phyloP scores from a whole-genome alignment of 2,113 vertebrate species.

The Ahaetulla prasina region DNA sequence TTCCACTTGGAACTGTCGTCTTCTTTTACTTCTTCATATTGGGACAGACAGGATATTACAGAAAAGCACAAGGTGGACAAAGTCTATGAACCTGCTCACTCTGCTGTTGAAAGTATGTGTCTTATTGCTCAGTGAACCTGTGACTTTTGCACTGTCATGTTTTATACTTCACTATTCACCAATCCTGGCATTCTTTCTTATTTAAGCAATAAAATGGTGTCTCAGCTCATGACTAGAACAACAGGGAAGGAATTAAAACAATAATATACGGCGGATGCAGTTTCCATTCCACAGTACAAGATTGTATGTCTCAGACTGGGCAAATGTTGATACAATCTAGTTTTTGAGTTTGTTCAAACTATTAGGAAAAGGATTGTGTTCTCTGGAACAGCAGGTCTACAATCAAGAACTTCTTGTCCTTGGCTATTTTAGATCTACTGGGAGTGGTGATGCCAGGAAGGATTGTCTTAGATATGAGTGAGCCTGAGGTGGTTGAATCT shows the following conservation, averaged over 20 bases:
- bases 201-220: constrained; percentile 28
- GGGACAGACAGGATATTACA: not conserved
- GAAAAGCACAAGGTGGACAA: constrained; percentile 6
- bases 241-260: constrained; percentile 28
- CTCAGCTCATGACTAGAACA: not conserved
- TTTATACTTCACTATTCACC: constrained; percentile 42
- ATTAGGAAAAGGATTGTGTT: not conserved
- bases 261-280: constrained; percentile 5
- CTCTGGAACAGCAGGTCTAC: not conserved
- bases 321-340: not conserved
- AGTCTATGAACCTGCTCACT: constrained; percentile 11
- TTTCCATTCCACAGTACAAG: not conserved
- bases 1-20: not conserved
- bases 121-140: constrained; percentile 23
- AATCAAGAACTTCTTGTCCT: not conserved
- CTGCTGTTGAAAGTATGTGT: rapidly evolving
- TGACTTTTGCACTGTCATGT: constrained; percentile 48
- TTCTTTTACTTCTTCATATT: not conserved
- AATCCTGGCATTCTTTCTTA: constrained; percentile 39
- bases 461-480: not conserved
- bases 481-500: not conserved
- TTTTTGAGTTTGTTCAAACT: not conserved
- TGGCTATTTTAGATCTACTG: not conserved
- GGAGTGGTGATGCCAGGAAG: not conserved
- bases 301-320: not conserved